Percentiles rank a stretch among this genome's conserved stretches.
phyloP scores from a whole-genome alignment of 2,888 invertebrate genomes.

The Phragmatobia fuliginosa region DNA sequence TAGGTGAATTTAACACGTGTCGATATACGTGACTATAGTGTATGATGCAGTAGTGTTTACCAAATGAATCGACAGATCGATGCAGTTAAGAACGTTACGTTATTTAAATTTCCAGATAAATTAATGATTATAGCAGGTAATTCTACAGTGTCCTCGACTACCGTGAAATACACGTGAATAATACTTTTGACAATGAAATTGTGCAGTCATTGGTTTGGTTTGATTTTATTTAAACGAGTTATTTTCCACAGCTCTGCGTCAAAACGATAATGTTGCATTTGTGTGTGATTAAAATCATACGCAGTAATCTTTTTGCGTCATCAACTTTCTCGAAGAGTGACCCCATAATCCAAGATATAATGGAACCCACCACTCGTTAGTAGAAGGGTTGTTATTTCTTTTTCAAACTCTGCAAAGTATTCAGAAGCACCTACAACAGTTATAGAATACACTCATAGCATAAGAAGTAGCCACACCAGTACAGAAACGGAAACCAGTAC shows the following conservation, averaged over 20 bases:
- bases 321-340: not conserved
- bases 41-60: not conserved
- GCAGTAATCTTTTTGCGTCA: not conserved
- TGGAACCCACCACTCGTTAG: no score
- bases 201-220: not conserved
- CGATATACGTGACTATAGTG: not conserved
- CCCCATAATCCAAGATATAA: no score
- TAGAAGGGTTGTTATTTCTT: no score
- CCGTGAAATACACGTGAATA: not conserved
- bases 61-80: slow-evolving; percentile 2
- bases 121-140: not conserved
- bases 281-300: no score
- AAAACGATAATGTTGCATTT: no score
- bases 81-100: not conserved
- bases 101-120: not conserved
- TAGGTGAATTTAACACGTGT: not conserved
- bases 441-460: no score
- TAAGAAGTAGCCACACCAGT: no score
- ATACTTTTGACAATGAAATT: not conserved
- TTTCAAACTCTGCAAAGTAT: no score
- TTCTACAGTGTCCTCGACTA: not conserved
- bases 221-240: not conserved
- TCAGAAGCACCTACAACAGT: no score
- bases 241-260: not conserved
- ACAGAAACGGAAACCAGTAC: no score